Percentiles rank a stretch among this genome's conserved stretches.
These are phyloP conservation scores for Diplodus sargus DNA, from an alignment of 2,797 vertebrate species.

Conservation along the genomic window DNA sequence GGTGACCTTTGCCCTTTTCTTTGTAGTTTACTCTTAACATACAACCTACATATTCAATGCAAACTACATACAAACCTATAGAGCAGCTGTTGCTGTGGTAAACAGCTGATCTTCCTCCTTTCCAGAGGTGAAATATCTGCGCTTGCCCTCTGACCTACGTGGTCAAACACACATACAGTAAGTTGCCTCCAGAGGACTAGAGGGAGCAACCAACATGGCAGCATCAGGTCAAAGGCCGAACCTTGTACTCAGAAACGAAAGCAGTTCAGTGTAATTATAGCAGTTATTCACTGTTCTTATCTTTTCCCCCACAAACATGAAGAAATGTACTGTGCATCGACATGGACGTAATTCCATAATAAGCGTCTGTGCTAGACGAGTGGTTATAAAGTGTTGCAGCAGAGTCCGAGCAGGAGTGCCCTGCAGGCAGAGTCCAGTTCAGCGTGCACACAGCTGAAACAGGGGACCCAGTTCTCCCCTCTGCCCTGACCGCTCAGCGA, in stretches of 20 bases:
- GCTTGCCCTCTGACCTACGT: conserved; percentile 24
- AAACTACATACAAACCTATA: background rate
- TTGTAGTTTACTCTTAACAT: background rate
- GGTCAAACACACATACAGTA: conserved; percentile 19
- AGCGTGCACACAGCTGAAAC: conserved; percentile 31
- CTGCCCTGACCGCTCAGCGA: background rate
- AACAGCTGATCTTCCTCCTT: conserved; percentile 24
- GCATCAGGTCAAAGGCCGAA: conserved; percentile 14
- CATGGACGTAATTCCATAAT: background rate
- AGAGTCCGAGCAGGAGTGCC: background rate
- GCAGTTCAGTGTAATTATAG: background rate
- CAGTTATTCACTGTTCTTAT: background rate
- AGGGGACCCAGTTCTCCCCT: background rate
- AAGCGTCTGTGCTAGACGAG: background rate
- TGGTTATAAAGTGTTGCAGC: background rate
- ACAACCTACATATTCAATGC: background rate
- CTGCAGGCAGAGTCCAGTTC: conserved; percentile 20
- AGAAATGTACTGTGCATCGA: background rate
- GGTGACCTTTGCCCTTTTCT: background rate
- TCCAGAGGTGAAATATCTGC: conserved; percentile 30
- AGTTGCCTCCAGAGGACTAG: background rate
- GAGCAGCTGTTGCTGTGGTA: conserved; percentile 24
- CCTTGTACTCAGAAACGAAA: background rate
- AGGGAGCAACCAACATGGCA: background rate
- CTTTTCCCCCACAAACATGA: background rate